Base-by-base conservation (phyloP, 1,140 invertebrate species). In the Bombus haemorrhoidalis region DNA sequence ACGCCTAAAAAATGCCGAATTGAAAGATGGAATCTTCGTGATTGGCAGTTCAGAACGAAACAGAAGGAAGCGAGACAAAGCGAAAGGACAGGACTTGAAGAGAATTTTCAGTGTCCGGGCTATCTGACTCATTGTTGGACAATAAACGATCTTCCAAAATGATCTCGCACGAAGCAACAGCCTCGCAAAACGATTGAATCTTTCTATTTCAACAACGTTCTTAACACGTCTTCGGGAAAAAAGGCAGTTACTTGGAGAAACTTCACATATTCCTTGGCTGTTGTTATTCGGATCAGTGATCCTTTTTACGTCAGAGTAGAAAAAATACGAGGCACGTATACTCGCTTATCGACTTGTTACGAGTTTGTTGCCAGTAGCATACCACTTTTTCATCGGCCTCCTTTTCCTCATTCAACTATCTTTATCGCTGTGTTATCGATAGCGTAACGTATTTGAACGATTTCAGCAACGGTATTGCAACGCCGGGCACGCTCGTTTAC, bases 281-380 rank as follows among this genome's bases (percentile, higher is more conserved):
- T 43, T 43, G 12, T 57, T 57, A 75, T 75, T 75, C 47, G 57
- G 53, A 75, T 75, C 73, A 28, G n/a, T 9, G 28, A 37, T 57
- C 9, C 25, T 22, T 62, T 57, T 15, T 18, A 59, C 34, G 22
- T 15, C 18, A n/a, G 6, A 34, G 32, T 12, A 18, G 32, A 59
- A 59, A 53, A 62, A 39, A 62, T 41, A 34, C 34, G 68, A 41
- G 37, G 22, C 80, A 43, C 53, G 41, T 43, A 64, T 25, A 10
- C 53, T 37, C 39, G 25, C 41, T 83, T 83, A 83, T 83, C 81
- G 10, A n/a, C 15, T 43, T 47, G 28, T 83, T 71, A 81, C 66
- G 41, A 13, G 25, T 57, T 74, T 64, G 57, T 62, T 53, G 9
- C 41, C 59, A 15, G 25, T 25, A 28, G 13, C 22, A 32, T 43